These are phyloP conservation scores for Andricus grossulariae DNA, from an alignment of 1,140 invertebrate species.

Conservation along the genomic window DNA sequence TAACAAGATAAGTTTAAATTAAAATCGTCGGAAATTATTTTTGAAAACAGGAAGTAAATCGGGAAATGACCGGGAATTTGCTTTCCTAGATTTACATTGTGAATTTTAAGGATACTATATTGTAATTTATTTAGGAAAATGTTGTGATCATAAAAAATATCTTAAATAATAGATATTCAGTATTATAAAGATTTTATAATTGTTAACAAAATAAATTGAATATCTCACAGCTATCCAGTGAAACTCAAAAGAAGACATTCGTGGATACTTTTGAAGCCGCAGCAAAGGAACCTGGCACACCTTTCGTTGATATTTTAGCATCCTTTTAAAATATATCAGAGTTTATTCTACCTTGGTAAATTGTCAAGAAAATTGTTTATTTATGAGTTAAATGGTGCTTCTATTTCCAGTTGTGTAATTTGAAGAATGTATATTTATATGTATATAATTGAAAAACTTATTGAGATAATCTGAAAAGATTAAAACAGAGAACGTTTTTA, in stretches of 20 bases:
- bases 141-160: no score
- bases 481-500: constrained; percentile 6
- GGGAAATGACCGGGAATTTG: no score
- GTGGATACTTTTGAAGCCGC: constrained; percentile 75
- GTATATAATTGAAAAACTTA: constrained; percentile 10
- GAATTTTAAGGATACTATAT: no score
- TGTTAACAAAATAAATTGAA: constrained; percentile 1
- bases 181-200: background rate
- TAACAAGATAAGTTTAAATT: no score
- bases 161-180: background rate
- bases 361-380: background rate
- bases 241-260: constrained; percentile 75
- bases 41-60: no score
- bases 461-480: constrained; percentile 7
- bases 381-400: constrained; percentile 10
- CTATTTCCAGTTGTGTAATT: constrained; percentile 25
- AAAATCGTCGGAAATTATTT: no score
- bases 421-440: constrained; percentile 23
- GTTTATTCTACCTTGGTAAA: constrained; percentile 7
- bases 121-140: no score
- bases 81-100: no score
- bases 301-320: constrained; percentile 74
- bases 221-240: constrained; percentile 51
- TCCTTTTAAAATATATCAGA: constrained; percentile 60
- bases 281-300: constrained; percentile 73